phyloP scores from a whole-genome alignment of 2,113 vertebrate species.

The Amblyornis subalaris region DNA sequence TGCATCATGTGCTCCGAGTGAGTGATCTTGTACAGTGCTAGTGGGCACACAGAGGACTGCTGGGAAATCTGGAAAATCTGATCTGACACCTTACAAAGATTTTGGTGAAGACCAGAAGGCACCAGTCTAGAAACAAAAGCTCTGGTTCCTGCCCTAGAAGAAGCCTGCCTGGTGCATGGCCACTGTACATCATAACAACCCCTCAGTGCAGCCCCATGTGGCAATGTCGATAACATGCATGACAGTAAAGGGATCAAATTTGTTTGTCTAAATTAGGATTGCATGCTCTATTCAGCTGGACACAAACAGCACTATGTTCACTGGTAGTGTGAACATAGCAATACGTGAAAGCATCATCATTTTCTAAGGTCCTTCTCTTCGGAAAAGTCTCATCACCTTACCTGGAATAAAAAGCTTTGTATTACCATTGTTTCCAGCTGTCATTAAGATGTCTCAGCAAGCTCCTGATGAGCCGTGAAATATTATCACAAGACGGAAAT shows the following conservation, averaged over 20 bases:
- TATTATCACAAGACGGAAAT: constrained; percentile 42
- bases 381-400: background rate
- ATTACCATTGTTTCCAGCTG: constrained; percentile 5
- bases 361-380: background rate
- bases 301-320: background rate
- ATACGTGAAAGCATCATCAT: background rate
- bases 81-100: background rate
- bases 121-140: background rate
- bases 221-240: background rate
- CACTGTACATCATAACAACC: rapidly evolving
- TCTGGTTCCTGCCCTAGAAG: background rate
- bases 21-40: background rate
- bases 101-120: background rate
- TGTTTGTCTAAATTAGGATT: background rate
- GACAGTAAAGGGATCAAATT: background rate
- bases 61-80: background rate
- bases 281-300: background rate
- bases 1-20: background rate
- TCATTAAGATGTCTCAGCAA: constrained; percentile 19
- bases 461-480: constrained; percentile 39
- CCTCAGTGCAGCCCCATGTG: background rate
- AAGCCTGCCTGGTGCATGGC: background rate
- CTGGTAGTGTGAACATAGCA: background rate
- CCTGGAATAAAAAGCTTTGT: background rate
- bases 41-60: background rate